Evolutionary conservation across 2,113 vertebrate genomes (phyloP), one percentile per base, ranked within the genome.

Genomic region (Leucosticte australis): DNA sequence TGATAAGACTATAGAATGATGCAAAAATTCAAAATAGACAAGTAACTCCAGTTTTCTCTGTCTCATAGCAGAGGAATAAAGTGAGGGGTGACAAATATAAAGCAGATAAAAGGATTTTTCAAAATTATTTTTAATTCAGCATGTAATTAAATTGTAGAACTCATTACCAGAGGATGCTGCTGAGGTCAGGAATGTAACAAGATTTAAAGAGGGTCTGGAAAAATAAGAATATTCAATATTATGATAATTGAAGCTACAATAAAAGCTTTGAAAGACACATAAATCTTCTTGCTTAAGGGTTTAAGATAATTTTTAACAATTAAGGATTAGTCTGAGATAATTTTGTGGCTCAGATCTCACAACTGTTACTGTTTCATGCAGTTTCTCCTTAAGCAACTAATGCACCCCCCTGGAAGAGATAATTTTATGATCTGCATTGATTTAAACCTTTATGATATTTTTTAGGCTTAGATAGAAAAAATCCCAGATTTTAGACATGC

Each of bases 121-220:
- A 67, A 59, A 81, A 83, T 70, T 55, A 78, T 53, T 68, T 89
- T 83, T 42, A 62, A 82, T 83, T 86, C 47, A 81, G 41, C 31
- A 15, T 71, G 28, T 96, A 93, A 97, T 96, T 93, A 64, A 94
- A 93, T 97, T 95, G 52, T 64, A 53, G 76, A 80, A 62, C 71
- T 96, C 91, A 97, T 96, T 94, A 97, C 68, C 56, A 94, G 94
- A 88, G 96, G 91, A 95, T 93, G 80, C 59, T 95, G 94, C 94
- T 93, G 95, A 96, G 95, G 94, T 95, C 95, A 95, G 76, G 89
- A 95, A 89, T 89, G 56, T 97, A 97, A 97, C 80, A 63, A 94
- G 96, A 92, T 97, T 96, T 96, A 87, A 90, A 86, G 89, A 87
- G 76, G 73, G 52, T 93, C 95, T 97, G 96, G 94, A 93, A 90